Percentiles rank a stretch among this genome's conserved stretches.
Conservation (phyloP, 2,113 vertebrate species). For the Poeciliopsis occidentalis region DNA sequence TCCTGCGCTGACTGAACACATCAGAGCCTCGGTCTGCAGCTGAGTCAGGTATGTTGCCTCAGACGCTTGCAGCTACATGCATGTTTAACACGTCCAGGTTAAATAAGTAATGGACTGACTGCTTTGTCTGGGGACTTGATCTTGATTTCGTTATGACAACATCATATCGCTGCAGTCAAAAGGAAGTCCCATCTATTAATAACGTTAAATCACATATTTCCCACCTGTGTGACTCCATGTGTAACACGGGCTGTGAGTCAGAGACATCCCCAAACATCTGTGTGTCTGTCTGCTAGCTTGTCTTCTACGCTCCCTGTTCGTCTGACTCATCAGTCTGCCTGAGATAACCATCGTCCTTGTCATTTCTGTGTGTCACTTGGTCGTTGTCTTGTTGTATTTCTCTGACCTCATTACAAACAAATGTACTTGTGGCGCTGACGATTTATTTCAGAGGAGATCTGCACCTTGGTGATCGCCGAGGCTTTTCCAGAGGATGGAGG, state of each 20-base stretch:
- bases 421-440: conserved; percentile 3
- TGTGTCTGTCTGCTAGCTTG: conserved; percentile 32
- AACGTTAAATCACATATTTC: neutral
- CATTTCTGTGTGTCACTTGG: conserved; percentile 14
- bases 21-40: conserved; percentile 78
- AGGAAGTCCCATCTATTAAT: conserved; percentile 23
- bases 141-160: conserved; percentile 17
- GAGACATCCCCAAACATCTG: conserved; percentile 46
- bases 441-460: conserved; percentile 92
- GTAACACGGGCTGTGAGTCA: conserved; percentile 62
- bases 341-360: conserved; percentile 32
- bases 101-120: conserved; percentile 12
- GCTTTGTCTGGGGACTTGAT: conserved; percentile 24
- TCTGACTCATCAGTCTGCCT: conserved; percentile 57
- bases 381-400: conserved; percentile 5
- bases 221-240: conserved; percentile 34
- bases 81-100: conserved; percentile 6
- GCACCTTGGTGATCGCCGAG: conserved; percentile 96
- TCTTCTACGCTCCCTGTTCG: conserved; percentile 16
- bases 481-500: conserved; percentile 96
- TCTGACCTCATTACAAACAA: conserved; percentile 28
- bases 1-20: neutral
- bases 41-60: conserved; percentile 68
- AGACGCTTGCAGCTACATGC: conserved; percentile 5
- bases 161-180: conserved; percentile 13